Evolutionary conservation across 2,888 invertebrate species (phyloP).

Genomic region (Cosmopolites sordidus): DNA sequence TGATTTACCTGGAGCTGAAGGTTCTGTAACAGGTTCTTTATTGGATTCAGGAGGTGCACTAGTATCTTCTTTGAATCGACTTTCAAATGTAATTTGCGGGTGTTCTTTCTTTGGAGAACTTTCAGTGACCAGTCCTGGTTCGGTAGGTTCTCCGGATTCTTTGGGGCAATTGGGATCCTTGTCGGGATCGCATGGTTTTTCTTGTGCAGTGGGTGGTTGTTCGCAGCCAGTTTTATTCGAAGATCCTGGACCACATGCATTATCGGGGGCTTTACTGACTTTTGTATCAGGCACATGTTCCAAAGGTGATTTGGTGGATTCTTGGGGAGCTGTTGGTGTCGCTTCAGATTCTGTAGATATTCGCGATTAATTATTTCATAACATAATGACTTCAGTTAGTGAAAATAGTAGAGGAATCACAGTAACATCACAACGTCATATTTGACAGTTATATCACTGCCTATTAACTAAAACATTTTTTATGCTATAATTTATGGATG

Average conservation of each 20-base stretch:
- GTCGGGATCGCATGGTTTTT: constrained; percentile 1
- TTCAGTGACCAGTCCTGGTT: background rate
- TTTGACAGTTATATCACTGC: too few species aligned
- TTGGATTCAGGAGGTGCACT: constrained; percentile 1
- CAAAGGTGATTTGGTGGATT: too few species aligned
- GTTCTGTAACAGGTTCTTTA: background rate
- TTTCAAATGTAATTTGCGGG: background rate
- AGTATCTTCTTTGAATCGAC: background rate
- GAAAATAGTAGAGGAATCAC: too few species aligned
- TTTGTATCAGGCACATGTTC: too few species aligned
- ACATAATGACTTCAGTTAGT: too few species aligned
- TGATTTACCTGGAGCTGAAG: constrained; percentile 3
- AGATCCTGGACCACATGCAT: background rate
- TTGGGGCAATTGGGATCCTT: constrained; percentile 6
- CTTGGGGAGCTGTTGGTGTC: constrained; percentile 4
- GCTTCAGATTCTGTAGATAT: constrained; percentile 5
- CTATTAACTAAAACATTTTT: too few species aligned
- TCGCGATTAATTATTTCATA: too few species aligned
- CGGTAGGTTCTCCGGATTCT: constrained; percentile 5
- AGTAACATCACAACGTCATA: too few species aligned
- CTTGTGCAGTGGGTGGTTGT: background rate
- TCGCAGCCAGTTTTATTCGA: background rate
- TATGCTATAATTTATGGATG: too few species aligned
- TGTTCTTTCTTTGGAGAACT: background rate
- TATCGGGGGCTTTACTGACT: too few species aligned